Percentiles rank a stretch among this genome's conserved stretches.
phyloP scores from a whole-genome alignment of 2,888 invertebrate genomes.

The Callinectes sapidus region DNA sequence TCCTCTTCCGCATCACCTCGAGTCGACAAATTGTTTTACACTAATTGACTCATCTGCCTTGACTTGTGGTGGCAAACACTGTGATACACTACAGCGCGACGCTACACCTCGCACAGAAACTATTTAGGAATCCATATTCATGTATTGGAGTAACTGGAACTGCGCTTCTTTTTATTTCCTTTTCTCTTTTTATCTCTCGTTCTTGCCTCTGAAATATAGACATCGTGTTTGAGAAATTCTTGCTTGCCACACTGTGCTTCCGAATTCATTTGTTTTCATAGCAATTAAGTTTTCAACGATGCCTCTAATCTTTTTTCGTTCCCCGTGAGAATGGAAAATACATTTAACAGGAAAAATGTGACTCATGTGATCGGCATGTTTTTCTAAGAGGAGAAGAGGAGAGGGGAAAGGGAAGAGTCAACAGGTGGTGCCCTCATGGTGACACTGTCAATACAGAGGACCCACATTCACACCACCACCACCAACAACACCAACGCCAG shows the following conservation, averaged over 20 bases:
- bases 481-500: not conserved
- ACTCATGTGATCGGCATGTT: not conserved
- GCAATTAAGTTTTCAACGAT: not conserved
- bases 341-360: not conserved
- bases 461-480: not conserved
- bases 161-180: not conserved
- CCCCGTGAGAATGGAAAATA: not conserved
- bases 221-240: not conserved
- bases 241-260: not conserved
- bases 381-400: slow-evolving; percentile 23
- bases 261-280: slow-evolving; percentile 15
- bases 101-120: not conserved
- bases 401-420: slow-evolving; percentile 17
- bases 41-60: not conserved
- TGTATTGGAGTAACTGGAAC: not conserved
- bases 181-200: not conserved
- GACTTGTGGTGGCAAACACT: not conserved
- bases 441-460: not conserved
- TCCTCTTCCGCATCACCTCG: not conserved
- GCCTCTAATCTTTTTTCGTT: not conserved
- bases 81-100: not conserved
- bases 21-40: not conserved
- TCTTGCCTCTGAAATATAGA: not conserved
- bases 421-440: not conserved
- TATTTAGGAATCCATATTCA: slow-evolving; percentile 21